These are phyloP conservation scores for Microplitis demolitor DNA, from an alignment of 1,140 invertebrate genomes.

Conservation along the genomic window DNA sequence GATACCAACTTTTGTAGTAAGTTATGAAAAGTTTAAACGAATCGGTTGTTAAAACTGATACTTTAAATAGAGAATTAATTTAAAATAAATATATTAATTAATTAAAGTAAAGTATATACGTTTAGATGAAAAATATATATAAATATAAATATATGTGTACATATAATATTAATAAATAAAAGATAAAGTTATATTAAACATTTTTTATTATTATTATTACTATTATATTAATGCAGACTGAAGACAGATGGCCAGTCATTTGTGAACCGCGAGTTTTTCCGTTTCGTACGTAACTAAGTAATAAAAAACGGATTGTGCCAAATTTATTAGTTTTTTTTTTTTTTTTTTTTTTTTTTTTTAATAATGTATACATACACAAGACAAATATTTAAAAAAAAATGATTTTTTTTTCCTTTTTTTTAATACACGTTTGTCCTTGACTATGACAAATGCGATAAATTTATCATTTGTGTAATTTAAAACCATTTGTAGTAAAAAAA, in stretches of 20 bases:
- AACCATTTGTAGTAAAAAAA: too few species aligned
- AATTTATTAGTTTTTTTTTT: constrained; percentile 43
- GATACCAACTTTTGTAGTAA: constrained; percentile 14
- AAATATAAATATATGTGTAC: not conserved
- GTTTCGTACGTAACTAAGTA: not conserved
- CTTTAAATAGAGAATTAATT: not conserved
- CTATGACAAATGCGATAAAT: too few species aligned
- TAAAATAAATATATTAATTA: constrained; percentile 3
- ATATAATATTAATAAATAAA: constrained; percentile 39
- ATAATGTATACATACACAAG: not conserved
- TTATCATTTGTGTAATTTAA: too few species aligned
- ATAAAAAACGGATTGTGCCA: constrained; percentile 48
- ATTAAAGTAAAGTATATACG: constrained; percentile 37
- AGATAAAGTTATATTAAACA: constrained; percentile 18
- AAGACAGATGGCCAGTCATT: constrained; percentile 21
- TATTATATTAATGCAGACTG: constrained; percentile 19
- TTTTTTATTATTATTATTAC: not conserved
- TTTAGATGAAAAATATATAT: constrained; percentile 35
- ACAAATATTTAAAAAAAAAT: not conserved
- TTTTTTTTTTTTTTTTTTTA: not conserved
- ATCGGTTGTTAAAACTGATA: too few species aligned
- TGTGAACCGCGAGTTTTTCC: constrained; percentile 17
- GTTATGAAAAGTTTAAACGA: too few species aligned
- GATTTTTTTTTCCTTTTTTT: not conserved
- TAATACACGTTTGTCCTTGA: too few species aligned